Conservation (phyloP, 2,797 vertebrate genomes). For the Limnodromus scolopaceus region DNA sequence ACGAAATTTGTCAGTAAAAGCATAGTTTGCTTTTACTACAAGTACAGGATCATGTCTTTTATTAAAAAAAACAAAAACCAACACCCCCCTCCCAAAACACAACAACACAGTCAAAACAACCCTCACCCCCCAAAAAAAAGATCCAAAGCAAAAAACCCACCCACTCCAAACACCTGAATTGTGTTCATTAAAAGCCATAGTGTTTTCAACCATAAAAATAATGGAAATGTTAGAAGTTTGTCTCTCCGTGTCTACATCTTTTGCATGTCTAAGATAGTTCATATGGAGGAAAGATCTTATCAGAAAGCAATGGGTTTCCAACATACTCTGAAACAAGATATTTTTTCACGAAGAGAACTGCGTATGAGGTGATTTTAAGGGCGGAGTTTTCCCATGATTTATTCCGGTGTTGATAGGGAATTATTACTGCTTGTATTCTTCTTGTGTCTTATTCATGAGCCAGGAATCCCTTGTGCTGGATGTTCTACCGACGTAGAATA, state of each 20-base stretch:
- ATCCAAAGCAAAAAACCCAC: neutral
- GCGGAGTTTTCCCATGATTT: neutral
- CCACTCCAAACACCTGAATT: neutral
- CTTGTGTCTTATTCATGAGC: neutral
- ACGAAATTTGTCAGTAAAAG: neutral
- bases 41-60: neutral
- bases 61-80: neutral
- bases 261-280: neutral
- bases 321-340: neutral
- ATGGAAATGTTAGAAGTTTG: neutral
- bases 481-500: neutral
- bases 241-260: accelerated
- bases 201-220: neutral
- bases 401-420: neutral
- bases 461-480: neutral
- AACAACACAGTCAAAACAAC: neutral
- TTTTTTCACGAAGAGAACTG: neutral
- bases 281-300: neutral
- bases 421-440: neutral
- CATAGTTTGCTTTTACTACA: neutral
- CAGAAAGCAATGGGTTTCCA: neutral
- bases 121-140: accelerated
- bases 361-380: neutral
- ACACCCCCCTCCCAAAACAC: too few species aligned
- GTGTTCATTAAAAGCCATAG: neutral